phyloP scores from a whole-genome alignment of 2,113 vertebrate species.

The Oenanthe melanoleuca region DNA sequence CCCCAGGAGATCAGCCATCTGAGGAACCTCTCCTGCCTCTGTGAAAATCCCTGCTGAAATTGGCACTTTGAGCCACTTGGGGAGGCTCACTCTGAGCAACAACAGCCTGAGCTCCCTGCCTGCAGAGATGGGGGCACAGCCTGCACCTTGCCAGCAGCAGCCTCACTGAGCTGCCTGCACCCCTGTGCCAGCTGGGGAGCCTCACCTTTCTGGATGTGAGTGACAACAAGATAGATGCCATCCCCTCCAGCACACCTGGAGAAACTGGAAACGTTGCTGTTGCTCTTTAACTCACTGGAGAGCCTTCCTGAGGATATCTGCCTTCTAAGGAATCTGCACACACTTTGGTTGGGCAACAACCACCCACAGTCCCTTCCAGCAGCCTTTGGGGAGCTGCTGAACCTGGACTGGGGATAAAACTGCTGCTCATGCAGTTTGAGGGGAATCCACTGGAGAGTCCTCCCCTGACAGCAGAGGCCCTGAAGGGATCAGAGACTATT shows the following conservation, averaged over 20 bases:
- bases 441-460: conserved; percentile 62
- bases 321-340: conserved; percentile 27
- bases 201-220: conserved; percentile 63
- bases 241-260: conserved; percentile 40
- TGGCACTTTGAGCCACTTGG: conserved; percentile 34
- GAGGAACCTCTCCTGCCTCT: conserved; percentile 53
- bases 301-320: conserved; percentile 36
- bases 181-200: conserved; percentile 54
- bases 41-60: conserved; percentile 44
- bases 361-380: conserved; percentile 9
- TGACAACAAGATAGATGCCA: conserved; percentile 50
- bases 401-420: conserved; percentile 56
- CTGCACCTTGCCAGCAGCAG: conserved; percentile 68
- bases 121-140: conserved; percentile 30
- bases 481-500: conserved; percentile 55
- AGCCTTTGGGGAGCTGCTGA: conserved; percentile 48
- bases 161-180: conserved; percentile 10
- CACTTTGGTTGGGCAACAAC: conserved; percentile 63
- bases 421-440: conserved; percentile 56
- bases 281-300: conserved; percentile 51
- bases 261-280: conserved; percentile 39
- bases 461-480: conserved; percentile 44
- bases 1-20: conserved; percentile 37
- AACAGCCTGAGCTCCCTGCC: conserved; percentile 48
- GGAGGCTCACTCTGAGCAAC: conserved; percentile 67